Evolutionary conservation across 92 coral and sea anemone genomes (phyloP).

Genomic region (Virgularia gustaviana): DNA sequence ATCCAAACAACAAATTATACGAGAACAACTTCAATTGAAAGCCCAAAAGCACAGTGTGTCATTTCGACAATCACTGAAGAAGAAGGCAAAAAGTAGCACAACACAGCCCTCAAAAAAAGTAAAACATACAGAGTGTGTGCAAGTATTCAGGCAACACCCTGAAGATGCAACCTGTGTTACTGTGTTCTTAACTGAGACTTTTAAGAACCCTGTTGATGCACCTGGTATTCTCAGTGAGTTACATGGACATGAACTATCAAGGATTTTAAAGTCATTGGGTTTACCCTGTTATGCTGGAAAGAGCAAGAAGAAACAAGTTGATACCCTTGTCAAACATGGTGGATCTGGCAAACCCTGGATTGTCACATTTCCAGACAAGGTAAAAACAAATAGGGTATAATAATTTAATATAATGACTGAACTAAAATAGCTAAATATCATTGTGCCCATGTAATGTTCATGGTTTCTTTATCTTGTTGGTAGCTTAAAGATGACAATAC

Average conservation of each 20-base stretch:
- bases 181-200: conserved; percentile 13
- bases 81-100: conserved; percentile 7
- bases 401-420: no score
- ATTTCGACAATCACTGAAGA: conserved; percentile 40
- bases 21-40: conserved; percentile 49
- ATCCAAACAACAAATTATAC: no score
- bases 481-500: no score
- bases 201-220: conserved; percentile 1
- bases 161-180: conserved; percentile 32
- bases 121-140: not conserved
- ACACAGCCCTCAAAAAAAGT: conserved; percentile 21
- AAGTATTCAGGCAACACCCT: conserved; percentile 28
- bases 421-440: no score
- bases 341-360: conserved; percentile 4
- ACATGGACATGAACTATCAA: conserved; percentile 46
- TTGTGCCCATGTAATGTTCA: no score
- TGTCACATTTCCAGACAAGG: conserved; percentile 45
- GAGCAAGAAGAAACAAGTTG: conserved; percentile 47
- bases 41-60: conserved; percentile 53
- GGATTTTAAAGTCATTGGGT: conserved; percentile 40
- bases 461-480: no score
- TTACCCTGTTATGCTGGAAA: conserved; percentile 52
- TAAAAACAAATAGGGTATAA: conserved; percentile 6
- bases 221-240: conserved; percentile 29
- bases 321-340: conserved; percentile 9